phyloP scores from a whole-genome alignment of 2,113 vertebrate genomes.

The Amphilophus citrinellus region DNA sequence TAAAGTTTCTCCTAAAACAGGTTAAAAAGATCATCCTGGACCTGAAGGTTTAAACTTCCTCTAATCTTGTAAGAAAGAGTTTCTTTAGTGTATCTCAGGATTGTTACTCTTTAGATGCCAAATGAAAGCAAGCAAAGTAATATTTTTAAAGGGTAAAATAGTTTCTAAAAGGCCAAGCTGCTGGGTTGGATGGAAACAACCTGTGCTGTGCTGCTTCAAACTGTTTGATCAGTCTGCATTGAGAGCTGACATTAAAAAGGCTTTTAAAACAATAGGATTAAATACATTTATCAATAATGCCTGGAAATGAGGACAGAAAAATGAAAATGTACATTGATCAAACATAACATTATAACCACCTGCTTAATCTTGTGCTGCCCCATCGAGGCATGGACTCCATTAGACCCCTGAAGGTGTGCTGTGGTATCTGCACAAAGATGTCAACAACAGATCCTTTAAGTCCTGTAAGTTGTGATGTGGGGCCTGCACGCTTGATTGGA shows the following conservation, averaged over 20 bases:
- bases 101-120: too few relatives aligned
- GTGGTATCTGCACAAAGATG: too few relatives aligned
- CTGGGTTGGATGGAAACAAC: too few relatives aligned
- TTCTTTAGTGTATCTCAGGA: too few relatives aligned
- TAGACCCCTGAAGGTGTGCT: too few relatives aligned
- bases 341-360: too few relatives aligned
- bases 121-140: too few relatives aligned
- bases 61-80: not conserved
- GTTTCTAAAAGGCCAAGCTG: not conserved
- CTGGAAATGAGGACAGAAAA: not conserved
- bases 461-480: too few relatives aligned
- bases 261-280: slow-evolving; percentile 1
- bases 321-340: not conserved
- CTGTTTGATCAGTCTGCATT: not conserved
- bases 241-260: not conserved
- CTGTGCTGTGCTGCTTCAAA: not conserved
- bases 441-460: too few relatives aligned
- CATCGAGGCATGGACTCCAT: too few relatives aligned
- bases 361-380: too few relatives aligned
- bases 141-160: not conserved
- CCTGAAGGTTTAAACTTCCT: not conserved
- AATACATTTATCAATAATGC: not conserved
- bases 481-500: too few relatives aligned
- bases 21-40: slow-evolving; percentile 1
- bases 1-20: not conserved